Evolutionary conservation across 2,797 vertebrate genomes (phyloP).

Genomic region (Fratercula arctica): DNA sequence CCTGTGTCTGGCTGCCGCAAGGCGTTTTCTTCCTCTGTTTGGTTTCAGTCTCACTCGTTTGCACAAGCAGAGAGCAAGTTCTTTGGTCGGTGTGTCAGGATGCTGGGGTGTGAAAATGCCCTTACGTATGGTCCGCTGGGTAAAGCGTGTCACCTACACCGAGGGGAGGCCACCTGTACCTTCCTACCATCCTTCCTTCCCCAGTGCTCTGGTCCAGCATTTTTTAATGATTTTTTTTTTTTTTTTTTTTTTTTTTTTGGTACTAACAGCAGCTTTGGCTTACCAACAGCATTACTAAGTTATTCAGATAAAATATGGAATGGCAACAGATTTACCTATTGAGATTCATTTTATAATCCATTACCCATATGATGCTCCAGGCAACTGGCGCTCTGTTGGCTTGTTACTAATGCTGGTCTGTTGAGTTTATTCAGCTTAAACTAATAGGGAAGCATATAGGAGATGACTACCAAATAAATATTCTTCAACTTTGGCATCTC

Average conservation of each 20-base stretch:
- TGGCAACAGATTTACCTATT: slow-evolving; percentile 15
- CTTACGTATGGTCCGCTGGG: not conserved
- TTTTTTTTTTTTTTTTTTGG: not conserved
- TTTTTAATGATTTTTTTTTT: not conserved
- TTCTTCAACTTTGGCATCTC: not conserved
- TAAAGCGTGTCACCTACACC: fast-evolving
- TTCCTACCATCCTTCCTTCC: not conserved
- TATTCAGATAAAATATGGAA: slow-evolving; percentile 9
- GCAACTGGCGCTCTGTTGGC: not conserved
- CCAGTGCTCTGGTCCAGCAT: not conserved
- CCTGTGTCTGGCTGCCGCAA: not conserved
- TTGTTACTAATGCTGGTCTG: slow-evolving; percentile 13
- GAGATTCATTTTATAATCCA: slow-evolving; percentile 25
- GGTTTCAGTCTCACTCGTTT: not conserved
- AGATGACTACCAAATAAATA: slow-evolving; percentile 44
- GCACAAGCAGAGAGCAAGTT: fast-evolving
- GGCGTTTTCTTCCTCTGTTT: not conserved
- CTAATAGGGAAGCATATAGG: not conserved
- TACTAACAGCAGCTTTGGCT: not conserved
- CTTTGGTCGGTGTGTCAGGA: fast-evolving
- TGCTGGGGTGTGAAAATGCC: not conserved
- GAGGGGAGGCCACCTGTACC: not conserved
- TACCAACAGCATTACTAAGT: not conserved
- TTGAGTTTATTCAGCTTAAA: slow-evolving; percentile 37
- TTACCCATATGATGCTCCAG: slow-evolving; percentile 11